Evolutionary conservation across 1,140 invertebrate genomes (phyloP).

Genomic region (Drosophila azteca): DNA sequence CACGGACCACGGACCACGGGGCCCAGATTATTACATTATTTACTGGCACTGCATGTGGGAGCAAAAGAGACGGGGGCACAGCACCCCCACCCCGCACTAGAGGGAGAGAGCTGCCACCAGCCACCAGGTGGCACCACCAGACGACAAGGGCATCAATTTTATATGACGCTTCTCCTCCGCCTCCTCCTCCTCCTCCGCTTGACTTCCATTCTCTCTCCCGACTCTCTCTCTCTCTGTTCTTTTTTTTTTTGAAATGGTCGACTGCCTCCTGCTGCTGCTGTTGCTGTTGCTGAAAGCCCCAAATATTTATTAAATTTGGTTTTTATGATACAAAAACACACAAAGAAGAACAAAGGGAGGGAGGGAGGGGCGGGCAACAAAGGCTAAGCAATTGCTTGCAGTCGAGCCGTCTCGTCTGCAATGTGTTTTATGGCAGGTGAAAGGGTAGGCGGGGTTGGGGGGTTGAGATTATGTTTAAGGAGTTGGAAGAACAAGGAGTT

Average conservation of each 20-base stretch:
- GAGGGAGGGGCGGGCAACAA: slow-evolving; percentile 27
- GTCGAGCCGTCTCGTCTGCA: slow-evolving; percentile 26
- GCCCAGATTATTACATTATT: slow-evolving; percentile 80
- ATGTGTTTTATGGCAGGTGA: slow-evolving; percentile 21
- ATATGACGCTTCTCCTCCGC: slow-evolving; percentile 52
- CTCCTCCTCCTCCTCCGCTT: not conserved
- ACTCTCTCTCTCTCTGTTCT: slow-evolving; percentile 28
- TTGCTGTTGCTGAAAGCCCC: slow-evolving; percentile 34
- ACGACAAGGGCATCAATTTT: slow-evolving; percentile 74
- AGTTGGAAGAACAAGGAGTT: not conserved
- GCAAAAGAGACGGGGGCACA: not conserved
- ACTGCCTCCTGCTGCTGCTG: slow-evolving; percentile 28
- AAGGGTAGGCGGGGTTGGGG: not conserved
- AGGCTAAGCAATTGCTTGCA: slow-evolving; percentile 64
- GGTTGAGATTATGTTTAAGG: not conserved
- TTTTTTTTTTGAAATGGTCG: slow-evolving; percentile 30
- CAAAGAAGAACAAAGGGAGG: slow-evolving; percentile 34
- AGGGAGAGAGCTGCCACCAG: slow-evolving; percentile 16
- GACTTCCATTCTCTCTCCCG: slow-evolving; percentile 2
- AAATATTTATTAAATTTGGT: slow-evolving; percentile 74
- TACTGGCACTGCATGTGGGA: slow-evolving; percentile 53
- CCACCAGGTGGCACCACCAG: slow-evolving; percentile 53
- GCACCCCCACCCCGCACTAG: not conserved
- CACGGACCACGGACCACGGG: slow-evolving; percentile 69
- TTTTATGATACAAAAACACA: slow-evolving; percentile 55